These are phyloP conservation scores for Nebria brevicollis DNA, from an alignment of 2,888 invertebrate species.

Conservation along the genomic window DNA sequence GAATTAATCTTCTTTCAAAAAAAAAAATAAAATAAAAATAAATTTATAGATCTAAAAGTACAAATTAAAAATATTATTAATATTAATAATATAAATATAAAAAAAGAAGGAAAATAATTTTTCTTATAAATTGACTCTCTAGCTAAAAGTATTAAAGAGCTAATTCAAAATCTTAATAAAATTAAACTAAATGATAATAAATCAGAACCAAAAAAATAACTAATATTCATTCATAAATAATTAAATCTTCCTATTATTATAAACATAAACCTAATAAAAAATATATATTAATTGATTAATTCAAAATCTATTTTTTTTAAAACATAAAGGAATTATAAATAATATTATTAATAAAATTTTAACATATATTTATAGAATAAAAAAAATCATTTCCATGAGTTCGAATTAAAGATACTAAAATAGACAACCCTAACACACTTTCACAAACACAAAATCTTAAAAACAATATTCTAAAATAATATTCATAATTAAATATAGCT, in stretches of 20 bases:
- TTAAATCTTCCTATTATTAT: slow-evolving; percentile 60
- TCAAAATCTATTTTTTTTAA: slow-evolving; percentile 63
- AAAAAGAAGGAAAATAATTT: slow-evolving; percentile 65
- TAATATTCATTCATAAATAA: slow-evolving; percentile 60
- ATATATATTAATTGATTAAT: slow-evolving; percentile 56
- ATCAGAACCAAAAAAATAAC: slow-evolving; percentile 64
- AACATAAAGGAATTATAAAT: slow-evolving; percentile 66
- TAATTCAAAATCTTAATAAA: slow-evolving; percentile 70
- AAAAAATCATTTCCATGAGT: slow-evolving; percentile 71
- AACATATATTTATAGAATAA: slow-evolving; percentile 69
- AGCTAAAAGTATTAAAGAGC: slow-evolving; percentile 67
- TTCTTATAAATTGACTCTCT: slow-evolving; percentile 63
- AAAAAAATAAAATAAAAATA: slow-evolving; percentile 76
- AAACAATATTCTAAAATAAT: slow-evolving; percentile 71
- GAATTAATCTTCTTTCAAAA: slow-evolving; percentile 76
- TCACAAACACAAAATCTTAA: slow-evolving; percentile 74
- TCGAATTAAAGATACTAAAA: slow-evolving; percentile 72
- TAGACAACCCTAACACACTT: slow-evolving; percentile 70
- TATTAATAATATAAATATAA: slow-evolving; percentile 66
- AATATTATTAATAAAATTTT: slow-evolving; percentile 65
- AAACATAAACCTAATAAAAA: slow-evolving; percentile 65
- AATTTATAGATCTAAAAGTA: slow-evolving; percentile 69
- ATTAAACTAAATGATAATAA: slow-evolving; percentile 66
- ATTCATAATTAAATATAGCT: slow-evolving; percentile 63
- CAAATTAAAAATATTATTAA: slow-evolving; percentile 68